Evolutionary conservation across 1,140 invertebrate genomes (phyloP), one percentile per base, ranked within the genome.

Genomic region (Lordiphosa clarofinis): DNA sequence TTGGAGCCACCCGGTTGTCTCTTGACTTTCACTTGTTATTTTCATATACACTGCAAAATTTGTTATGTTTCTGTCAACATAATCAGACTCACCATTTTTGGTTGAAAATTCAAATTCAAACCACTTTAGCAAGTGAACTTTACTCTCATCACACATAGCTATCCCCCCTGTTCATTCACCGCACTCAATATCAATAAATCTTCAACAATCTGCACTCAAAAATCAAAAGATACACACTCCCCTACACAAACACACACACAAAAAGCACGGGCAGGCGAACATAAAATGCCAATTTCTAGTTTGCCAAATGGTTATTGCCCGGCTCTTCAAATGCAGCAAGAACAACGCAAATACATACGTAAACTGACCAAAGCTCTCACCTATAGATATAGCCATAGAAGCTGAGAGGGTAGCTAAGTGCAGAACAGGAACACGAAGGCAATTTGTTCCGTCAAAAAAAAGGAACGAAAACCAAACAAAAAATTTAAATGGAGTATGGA

Each of bases 261-360:
- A 44, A 19, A 19, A 13, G 7, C 43, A 55, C 64, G 67, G 76
- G 82, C 75, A 75, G 72, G 55, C 65, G 72, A 72, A 76, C 76
- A 84, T 82, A 84, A 82, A 82, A 82, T 84, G 72, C 76, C 76
- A 82, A 82, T 82, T 82, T 82, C 76, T 68, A 82, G 76, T 84
- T 46, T 82, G 76, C 76, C 76, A 82, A 82, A 82, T 82, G 76
- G 76, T 82, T 82, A 82, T 82, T 76, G 76, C 78, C 31, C 46
- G 40, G 60, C 44, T 68, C 63, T 60, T 69, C 60, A 69, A 70
- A 70, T 70, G 66, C 65, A 70, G 39, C 56, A 67, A 28, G 38
- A 43, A 43, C 40, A 38, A 42, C 55, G 9, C 53, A 56, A 53
- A 15, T 43, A 19, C 49, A 54, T 56, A 24, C 44, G 59, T 47